A percentile compares a stretch with the other conserved stretches of the same genome.
Conservation (phyloP, 2,797 vertebrate genomes). For the Sebastes iracundus region DNA sequence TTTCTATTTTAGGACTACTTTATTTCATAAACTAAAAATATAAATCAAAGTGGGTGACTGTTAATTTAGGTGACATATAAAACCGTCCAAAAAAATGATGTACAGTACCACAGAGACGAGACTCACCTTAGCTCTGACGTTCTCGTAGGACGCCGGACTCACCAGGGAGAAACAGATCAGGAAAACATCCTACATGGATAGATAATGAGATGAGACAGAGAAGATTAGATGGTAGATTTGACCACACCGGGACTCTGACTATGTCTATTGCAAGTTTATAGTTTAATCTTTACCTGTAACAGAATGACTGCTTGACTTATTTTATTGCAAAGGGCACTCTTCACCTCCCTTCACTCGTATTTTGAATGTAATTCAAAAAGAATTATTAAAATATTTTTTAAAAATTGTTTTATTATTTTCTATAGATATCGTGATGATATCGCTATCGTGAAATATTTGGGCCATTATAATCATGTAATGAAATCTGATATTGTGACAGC, state of each 20-base stretch:
- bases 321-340: rapidly evolving
- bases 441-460: too few species aligned
- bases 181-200: constrained; percentile 87
- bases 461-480: too few species aligned
- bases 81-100: background rate
- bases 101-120: background rate
- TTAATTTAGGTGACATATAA: too few species aligned
- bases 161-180: constrained; percentile 96
- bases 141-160: constrained; percentile 93
- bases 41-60: rapidly evolving
- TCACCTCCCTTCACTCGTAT: too few species aligned
- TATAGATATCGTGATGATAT: too few species aligned
- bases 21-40: background rate
- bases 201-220: background rate
- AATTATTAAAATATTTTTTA: too few species aligned
- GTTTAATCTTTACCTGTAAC: background rate
- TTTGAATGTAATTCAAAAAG: too few species aligned
- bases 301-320: background rate
- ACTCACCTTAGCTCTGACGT: constrained; percentile 92
- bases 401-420: too few species aligned
- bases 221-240: background rate
- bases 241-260: background rate
- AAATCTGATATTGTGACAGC: too few species aligned
- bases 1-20: background rate
- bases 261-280: background rate